A percentile compares a stretch with the other conserved stretches of the same genome.
These are phyloP conservation scores for Azemiops feae DNA, from an alignment of 2,113 vertebrate genomes.

Conservation along the genomic window DNA sequence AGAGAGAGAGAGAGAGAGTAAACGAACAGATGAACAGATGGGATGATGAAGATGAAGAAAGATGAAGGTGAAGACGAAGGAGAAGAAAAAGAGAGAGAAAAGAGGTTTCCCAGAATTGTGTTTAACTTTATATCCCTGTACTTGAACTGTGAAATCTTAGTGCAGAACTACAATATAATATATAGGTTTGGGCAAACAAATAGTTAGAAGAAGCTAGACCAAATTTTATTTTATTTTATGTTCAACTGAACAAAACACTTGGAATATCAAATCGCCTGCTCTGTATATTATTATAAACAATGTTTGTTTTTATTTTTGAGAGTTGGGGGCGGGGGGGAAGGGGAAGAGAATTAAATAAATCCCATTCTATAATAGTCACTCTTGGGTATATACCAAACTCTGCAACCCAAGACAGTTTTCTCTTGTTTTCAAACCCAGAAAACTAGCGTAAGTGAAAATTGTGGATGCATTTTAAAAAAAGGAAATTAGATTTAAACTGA, in stretches of 20 bases:
- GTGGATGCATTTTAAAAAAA: not conserved
- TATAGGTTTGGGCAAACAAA: not conserved
- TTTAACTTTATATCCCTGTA: conserved; percentile 44
- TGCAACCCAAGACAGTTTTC: not conserved
- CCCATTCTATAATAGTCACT: not conserved
- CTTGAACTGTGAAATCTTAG: not conserved
- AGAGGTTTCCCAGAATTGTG: not conserved
- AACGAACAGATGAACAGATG: not conserved
- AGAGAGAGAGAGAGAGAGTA: not conserved
- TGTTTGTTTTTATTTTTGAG: not conserved
- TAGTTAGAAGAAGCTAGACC: not conserved
- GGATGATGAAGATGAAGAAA: not conserved
- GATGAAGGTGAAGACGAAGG: not conserved
- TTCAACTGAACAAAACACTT: not conserved
- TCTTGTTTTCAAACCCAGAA: not conserved
- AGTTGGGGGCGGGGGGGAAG: not conserved
- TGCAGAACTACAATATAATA: conserved; percentile 34
- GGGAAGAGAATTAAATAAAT: not conserved
- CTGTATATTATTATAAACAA: not conserved
- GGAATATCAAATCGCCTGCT: not conserved
- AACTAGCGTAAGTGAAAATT: not conserved
- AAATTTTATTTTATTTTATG: not conserved
- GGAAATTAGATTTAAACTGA: not conserved
- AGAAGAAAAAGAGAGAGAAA: not conserved
- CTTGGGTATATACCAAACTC: not conserved